Evolutionary conservation across 1,140 invertebrate species (phyloP).

Genomic region (Gryllus bimaculatus): DNA sequence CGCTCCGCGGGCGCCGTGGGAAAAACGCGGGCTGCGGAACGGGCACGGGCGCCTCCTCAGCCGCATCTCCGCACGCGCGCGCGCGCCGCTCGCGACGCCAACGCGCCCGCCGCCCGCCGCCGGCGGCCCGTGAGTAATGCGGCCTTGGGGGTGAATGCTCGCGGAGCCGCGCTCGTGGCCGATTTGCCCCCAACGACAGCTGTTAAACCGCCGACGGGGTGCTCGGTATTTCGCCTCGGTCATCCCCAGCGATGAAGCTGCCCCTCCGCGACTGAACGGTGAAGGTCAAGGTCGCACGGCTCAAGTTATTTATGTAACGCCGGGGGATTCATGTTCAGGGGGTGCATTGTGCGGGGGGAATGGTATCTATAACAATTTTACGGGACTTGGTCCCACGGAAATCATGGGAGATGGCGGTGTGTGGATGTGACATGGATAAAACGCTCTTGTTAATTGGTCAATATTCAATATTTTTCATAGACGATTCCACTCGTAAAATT

Average conservation of each 20-base stretch:
- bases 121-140: neutral
- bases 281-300: too few species aligned
- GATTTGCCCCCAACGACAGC: too few species aligned
- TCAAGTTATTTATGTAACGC: too few species aligned
- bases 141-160: neutral
- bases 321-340: too few species aligned
- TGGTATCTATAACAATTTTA: neutral
- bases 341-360: too few species aligned
- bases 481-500: too few species aligned
- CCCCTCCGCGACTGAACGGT: too few species aligned
- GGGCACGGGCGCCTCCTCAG: neutral
- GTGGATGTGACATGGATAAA: neutral
- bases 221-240: too few species aligned
- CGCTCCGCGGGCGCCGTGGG: neutral
- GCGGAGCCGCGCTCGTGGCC: too few species aligned
- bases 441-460: neutral
- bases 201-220: too few species aligned
- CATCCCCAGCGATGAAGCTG: too few species aligned
- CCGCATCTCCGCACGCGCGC: neutral
- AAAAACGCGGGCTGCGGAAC: neutral
- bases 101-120: neutral
- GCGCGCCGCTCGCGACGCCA: neutral
- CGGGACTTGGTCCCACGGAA: neutral
- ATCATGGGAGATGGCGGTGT: neutral
- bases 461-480: too few species aligned